These are phyloP conservation scores for Phainopepla nitens DNA, from an alignment of 2,113 vertebrate species.

Conservation along the genomic window DNA sequence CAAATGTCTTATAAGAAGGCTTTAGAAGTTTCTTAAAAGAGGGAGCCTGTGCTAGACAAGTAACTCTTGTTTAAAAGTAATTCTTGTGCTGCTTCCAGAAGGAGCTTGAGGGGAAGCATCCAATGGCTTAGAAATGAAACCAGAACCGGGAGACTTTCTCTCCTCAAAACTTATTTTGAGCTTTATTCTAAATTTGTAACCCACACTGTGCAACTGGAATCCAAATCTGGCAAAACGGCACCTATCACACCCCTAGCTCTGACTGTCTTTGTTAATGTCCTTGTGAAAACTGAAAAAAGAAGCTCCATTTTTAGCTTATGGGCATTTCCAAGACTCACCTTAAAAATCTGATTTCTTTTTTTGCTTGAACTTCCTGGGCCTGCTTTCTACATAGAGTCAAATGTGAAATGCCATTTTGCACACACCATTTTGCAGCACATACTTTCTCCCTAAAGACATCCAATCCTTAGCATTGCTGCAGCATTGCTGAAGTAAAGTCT, in stretches of 20 bases:
- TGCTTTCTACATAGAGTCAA: not conserved
- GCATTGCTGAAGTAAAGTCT: not conserved
- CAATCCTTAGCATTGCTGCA: not conserved
- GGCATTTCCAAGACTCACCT: not conserved
- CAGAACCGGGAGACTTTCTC: not conserved
- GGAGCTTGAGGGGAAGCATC: not conserved
- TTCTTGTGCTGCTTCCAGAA: conserved; percentile 31
- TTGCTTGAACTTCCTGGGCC: not conserved
- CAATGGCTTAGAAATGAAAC: conserved; percentile 14
- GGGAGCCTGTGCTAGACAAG: conserved; percentile 17
- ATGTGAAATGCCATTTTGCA: not conserved
- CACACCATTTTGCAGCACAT: not conserved
- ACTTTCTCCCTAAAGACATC: not conserved
- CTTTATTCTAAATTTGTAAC: conserved; percentile 25
- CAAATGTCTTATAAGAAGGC: not conserved
- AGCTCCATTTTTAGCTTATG: not conserved
- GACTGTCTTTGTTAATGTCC: not conserved
- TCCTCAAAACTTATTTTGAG: conserved; percentile 38
- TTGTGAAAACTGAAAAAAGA: not conserved
- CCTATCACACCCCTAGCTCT: not conserved
- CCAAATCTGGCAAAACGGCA: not conserved
- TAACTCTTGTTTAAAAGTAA: conserved; percentile 26
- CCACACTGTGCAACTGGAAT: not conserved
- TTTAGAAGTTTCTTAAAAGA: conserved; percentile 6
- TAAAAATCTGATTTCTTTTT: not conserved